Base-by-base conservation (phyloP, 2,113 vertebrate genomes). In the Toxotes jaculatrix region DNA sequence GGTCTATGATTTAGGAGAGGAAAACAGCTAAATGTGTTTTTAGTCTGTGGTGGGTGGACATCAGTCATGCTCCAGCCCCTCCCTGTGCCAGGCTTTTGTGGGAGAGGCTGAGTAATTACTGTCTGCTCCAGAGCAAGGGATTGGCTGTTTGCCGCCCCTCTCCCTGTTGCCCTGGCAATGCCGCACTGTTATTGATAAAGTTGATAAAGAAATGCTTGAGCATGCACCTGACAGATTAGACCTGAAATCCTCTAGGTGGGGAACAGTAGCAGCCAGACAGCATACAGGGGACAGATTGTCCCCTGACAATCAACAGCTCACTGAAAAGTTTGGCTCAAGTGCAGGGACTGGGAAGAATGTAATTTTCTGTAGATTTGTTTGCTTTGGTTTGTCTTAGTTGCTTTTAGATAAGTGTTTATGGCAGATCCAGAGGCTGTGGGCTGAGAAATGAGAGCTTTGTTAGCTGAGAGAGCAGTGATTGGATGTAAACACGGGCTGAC, bases 211-310 rank as follows among this genome's bases (percentile, higher is more conserved):
- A 93, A 93, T 93, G 90, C 87, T 89, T 91, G 82, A 75, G 85
- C 90, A 93, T 92, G 90, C 93, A 90, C 84, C 85, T 88, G 90
- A 88, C 75, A 89, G 92, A 93, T 94, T 93, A 91, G 86, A 91
- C 68, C 75, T 69, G 53, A 92, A 94, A 90, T 90, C 89, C 92
- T 77, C 47, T 21, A 65, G 83, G 86, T 90, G 85, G 23, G 79
- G 88, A 82, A 74, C 79, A 88, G 83, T 81, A 87, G 84, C 89
- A 86, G 90, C 55, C 75, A 77, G 79, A 80, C 78, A 53, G 68
- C 49, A 73, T 80, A 75, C 80, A 77, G 70, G 38, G 70, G 70
- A 45, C 55, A 72, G 55, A 72, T 59, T 60, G 84, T 84, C 90
- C 84, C 82, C 72, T 40, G 88, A 87, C 80, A 86, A 85, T 87